Base-by-base conservation (phyloP, 2,888 invertebrate species). In the Oxycera nigricornis region DNA sequence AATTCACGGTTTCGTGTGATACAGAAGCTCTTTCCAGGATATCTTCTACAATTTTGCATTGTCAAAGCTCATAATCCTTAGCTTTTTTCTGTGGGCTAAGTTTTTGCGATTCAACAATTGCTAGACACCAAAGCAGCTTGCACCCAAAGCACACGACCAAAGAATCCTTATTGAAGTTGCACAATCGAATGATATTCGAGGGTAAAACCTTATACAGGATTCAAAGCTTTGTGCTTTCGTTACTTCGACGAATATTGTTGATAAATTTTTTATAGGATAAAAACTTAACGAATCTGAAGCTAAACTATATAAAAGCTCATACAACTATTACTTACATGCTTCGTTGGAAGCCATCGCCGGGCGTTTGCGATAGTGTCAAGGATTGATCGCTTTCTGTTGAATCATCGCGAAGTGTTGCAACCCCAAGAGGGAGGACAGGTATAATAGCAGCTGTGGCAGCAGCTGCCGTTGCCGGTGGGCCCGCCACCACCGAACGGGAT, bases 401-500 rank as follows among this genome's bases (percentile, higher is more conserved):
- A 81, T 85, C 85, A 85, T 85, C 85, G 80, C 85, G 85, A 78
- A 85, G 80, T 79, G 85, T 83, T 78, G 84, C 84, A 81, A 85
- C 85, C 81, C 85, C 85, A 77, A 85, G 81, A 80, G 85, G 85
- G 80, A 85, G 76, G 76, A 85, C 85, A 46, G 85, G 85, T 77
- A 85, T 85, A 79, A 85, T 85, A 78, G 85, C 85, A 83, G 85
- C 85, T 83, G 85, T 84, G 78, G 85, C 85, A 82, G 85, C 84
- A 80, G 85, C 85, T 77, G 85, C 84, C 81, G 85, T 85, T 84
- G 84, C 84, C 80, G 85, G 85, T 78, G 84, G 85, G 80, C 84
- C 85, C 84, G 84, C 85, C 85, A 85, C 83, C 82, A 82, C 82
- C 82, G 81, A 79, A 81, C 82, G 81, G 73, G 73, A 72, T 77